Conservation (phyloP, 2,113 vertebrate species). For the Chamaetylas fuelleborni region DNA sequence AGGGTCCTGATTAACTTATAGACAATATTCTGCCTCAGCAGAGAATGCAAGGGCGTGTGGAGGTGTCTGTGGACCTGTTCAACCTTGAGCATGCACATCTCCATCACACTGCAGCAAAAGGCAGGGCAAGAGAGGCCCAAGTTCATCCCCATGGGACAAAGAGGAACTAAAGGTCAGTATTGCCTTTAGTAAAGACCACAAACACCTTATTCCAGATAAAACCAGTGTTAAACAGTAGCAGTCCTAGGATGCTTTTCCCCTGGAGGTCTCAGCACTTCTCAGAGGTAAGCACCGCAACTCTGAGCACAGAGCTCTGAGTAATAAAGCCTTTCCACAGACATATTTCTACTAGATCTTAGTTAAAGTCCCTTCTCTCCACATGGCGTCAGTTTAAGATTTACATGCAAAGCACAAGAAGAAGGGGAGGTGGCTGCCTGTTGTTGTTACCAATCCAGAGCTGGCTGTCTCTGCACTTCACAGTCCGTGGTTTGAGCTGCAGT, state of each 20-base stretch:
- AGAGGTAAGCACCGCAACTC: neutral
- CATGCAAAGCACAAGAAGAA: neutral
- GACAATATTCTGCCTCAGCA: neutral
- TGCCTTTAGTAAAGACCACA: neutral
- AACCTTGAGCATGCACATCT: neutral
- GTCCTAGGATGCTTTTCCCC: neutral
- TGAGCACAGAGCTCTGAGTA: neutral
- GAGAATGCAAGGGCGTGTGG: neutral
- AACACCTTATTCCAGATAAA: neutral
- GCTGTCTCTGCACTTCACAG: slow-evolving; percentile 29
- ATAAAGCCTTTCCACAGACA: neutral
- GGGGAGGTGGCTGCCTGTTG: neutral
- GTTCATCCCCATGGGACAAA: neutral
- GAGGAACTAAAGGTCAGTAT: neutral
- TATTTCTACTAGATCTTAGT: neutral
- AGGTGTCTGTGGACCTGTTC: neutral
- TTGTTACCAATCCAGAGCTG: neutral
- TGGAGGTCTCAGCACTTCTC: neutral
- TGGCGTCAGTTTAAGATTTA: neutral
- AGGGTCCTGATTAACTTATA: neutral
- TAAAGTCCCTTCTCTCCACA: neutral
- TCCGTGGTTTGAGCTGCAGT: neutral
- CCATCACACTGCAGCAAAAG: neutral
- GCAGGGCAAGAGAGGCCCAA: neutral
- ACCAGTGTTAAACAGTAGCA: neutral